These are phyloP conservation scores for Melanostigma gelatinosum DNA, from an alignment of 2,113 vertebrate genomes.

Conservation along the genomic window DNA sequence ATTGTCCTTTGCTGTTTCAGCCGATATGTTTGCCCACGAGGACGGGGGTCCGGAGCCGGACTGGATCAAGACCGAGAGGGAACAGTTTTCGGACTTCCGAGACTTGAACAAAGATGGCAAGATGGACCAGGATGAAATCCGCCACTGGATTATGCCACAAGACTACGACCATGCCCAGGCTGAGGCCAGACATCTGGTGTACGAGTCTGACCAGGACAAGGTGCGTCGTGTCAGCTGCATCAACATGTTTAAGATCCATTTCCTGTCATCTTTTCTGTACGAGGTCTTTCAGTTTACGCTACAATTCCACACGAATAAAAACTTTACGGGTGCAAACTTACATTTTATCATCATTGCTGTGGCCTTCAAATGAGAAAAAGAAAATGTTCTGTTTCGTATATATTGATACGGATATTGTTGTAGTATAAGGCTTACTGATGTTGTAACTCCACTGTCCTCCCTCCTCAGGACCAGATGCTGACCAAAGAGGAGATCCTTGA, in stretches of 20 bases:
- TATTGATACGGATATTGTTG: neutral
- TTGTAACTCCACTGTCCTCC: neutral
- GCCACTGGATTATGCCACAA: conserved; percentile 96
- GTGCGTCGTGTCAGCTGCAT: conserved; percentile 71
- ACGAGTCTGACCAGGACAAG: conserved; percentile 95
- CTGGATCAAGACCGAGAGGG: conserved; percentile 94
- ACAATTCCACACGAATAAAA: neutral
- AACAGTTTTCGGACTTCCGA: conserved; percentile 95
- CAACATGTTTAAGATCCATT: neutral
- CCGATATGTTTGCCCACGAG: conserved; percentile 97
- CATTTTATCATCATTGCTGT: neutral
- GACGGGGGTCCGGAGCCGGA: conserved; percentile 94
- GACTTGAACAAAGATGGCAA: conserved; percentile 97
- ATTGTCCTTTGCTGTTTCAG: conserved; percentile 73
- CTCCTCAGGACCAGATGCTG: conserved; percentile 89
- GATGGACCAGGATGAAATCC: conserved; percentile 95
- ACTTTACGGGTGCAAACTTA: neutral
- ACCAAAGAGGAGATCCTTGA: conserved; percentile 95
- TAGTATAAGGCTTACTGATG: neutral
- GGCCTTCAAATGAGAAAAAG: neutral
- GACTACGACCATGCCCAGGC: conserved; percentile 97
- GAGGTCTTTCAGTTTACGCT: neutral
- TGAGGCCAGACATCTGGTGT: conserved; percentile 94
- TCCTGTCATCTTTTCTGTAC: no score
- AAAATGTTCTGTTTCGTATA: neutral